Evolutionary conservation across 2,888 invertebrate species (phyloP), one percentile per base, ranked within the genome.

Genomic region (Mechanitis messenoides): DNA sequence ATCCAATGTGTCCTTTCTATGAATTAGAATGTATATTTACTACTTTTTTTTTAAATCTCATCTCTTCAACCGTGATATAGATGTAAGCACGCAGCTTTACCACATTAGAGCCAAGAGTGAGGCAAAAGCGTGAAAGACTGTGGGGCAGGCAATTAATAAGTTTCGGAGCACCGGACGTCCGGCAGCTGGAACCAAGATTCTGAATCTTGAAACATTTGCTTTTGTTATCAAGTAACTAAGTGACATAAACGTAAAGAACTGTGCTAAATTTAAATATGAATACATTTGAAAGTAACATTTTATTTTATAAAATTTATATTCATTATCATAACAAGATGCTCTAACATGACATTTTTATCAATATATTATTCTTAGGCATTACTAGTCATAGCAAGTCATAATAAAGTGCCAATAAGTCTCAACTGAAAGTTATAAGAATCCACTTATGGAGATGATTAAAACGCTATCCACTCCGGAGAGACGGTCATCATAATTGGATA

Each of bases 131-230:
- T 58, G 28, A 50, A 58, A 53, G 58, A 58, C 50, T 31, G 28
- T 50, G 31, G 50, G 50, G 58, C 50, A 50, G 50, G 53, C 58
- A 58, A 58, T 58, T 58, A 58, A 58, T 58, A 58, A 58, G 58
- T 58, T 57, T 57, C 35, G 57, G 50, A 58, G 77, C 73, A 70
- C 79, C 82, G 85, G 84, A 84, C 73, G 72, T 85, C 84, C 85
- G 82, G 77, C 73, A 75, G 72, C 72, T 76, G 75, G 74, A 82
- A 87, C 87, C 86, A 50, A 50, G 50, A 50, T 88, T 87, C 85
- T 84, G 87, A 87, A 87, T 86, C 87, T 86, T 61, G 50, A 50
- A 50, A 50, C 31, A 50, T 50, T 50, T 50, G 50, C 50, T 50
- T 50, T 50, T 50, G 50, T 31, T 31, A 11, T 50, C 50, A 50